A percentile compares a stretch with the other conserved stretches of the same genome.
Evolutionary conservation across 2,888 invertebrate species (phyloP).

Genomic region (Pharmacophagus antenor): DNA sequence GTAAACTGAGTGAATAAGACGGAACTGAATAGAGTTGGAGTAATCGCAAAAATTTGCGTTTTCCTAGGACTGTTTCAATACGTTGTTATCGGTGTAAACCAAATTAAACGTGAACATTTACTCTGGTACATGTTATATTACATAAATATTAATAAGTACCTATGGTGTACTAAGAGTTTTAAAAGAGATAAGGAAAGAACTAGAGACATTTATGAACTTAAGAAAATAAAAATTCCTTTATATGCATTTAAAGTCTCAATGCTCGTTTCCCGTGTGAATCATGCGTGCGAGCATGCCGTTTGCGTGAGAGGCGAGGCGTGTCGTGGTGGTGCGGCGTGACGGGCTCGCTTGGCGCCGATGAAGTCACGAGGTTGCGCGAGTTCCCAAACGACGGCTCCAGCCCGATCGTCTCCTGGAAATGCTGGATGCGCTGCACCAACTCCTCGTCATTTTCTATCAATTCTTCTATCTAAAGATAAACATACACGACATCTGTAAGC

Average conservation of each 20-base stretch:
- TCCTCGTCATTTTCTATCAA: conserved; percentile 68
- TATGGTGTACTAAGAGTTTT: too few relatives aligned
- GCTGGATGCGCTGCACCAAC: conserved; percentile 57
- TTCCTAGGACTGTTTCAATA: too few relatives aligned
- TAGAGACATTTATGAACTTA: not conserved
- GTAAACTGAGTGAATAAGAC: too few relatives aligned
- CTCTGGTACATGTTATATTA: too few relatives aligned
- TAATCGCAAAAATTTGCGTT: too few relatives aligned
- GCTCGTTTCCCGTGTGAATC: conserved; percentile 45
- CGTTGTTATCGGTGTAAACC: too few relatives aligned
- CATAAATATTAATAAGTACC: too few relatives aligned
- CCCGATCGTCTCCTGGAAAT: conserved; percentile 64
- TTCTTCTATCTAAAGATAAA: conserved; percentile 62
- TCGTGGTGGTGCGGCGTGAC: conserved; percentile 67
- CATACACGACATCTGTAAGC: too few relatives aligned
- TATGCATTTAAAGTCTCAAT: conserved; percentile 33
- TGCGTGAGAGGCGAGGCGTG: conserved; percentile 54
- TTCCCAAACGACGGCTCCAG: conserved; percentile 58
- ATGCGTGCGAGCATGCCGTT: conserved; percentile 36
- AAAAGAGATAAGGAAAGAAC: too few relatives aligned
- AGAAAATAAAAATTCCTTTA: not conserved
- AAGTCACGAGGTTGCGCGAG: conserved; percentile 65
- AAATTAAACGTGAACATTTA: too few relatives aligned
- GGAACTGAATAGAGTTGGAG: too few relatives aligned
- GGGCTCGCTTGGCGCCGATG: conserved; percentile 66